phyloP scores from a whole-genome alignment of 2,888 invertebrate species.

The Tolmerus cingulatus region DNA sequence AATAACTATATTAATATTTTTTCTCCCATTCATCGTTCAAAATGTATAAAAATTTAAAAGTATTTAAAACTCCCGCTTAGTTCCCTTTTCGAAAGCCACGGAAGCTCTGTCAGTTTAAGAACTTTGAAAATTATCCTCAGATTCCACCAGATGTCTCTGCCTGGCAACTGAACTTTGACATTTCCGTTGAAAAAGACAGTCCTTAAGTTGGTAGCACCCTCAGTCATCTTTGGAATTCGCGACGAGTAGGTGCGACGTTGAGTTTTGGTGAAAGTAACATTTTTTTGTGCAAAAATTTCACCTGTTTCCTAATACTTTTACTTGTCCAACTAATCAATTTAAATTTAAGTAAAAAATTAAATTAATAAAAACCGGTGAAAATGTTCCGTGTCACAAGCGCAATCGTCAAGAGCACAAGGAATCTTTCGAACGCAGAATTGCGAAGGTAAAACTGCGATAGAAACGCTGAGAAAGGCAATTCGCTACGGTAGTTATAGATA shows the following conservation, averaged over 20 bases:
- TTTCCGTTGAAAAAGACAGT: background rate
- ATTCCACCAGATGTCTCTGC: background rate
- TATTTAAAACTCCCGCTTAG: background rate
- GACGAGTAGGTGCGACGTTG: background rate
- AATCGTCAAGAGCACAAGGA: conserved; percentile 26
- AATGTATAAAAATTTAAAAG: too few species aligned
- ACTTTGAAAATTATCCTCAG: background rate
- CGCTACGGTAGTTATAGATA: background rate
- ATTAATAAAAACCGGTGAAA: background rate
- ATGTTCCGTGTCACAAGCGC: conserved; percentile 40
- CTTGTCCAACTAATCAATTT: background rate
- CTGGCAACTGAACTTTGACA: background rate
- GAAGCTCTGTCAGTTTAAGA: background rate
- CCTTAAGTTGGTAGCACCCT: background rate
- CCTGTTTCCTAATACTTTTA: background rate
- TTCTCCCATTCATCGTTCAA: too few species aligned
- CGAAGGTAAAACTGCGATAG: conserved; percentile 23
- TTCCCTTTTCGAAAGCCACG: background rate
- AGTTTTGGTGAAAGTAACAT: background rate
- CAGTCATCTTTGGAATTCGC: background rate
- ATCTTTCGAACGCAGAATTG: conserved; percentile 18
- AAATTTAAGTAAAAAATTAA: background rate
- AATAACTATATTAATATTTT: too few species aligned
- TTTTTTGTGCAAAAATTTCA: background rate
- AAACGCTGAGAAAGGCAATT: background rate